These are phyloP conservation scores for Mechanitis mazaeus DNA, from an alignment of 2,888 invertebrate species.

Conservation along the genomic window DNA sequence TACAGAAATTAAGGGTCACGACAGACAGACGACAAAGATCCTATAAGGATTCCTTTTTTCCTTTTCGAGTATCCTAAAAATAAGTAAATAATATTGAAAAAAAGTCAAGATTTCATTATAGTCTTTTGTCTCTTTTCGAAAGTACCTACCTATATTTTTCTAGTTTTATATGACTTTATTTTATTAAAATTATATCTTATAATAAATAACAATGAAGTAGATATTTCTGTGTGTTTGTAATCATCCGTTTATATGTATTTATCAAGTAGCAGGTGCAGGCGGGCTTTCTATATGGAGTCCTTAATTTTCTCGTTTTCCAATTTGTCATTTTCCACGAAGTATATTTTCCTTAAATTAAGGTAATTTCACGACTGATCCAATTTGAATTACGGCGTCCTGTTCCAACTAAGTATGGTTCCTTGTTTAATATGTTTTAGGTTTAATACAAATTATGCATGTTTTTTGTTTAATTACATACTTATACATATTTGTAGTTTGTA, in stretches of 20 bases:
- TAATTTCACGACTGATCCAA: slow-evolving; percentile 1
- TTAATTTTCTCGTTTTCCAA: slow-evolving; percentile 5
- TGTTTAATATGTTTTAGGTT: not conserved
- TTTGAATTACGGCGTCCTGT: not conserved
- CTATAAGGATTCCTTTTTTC: no score
- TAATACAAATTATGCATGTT: not conserved
- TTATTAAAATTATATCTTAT: not conserved
- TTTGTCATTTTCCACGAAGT: slow-evolving; percentile 4
- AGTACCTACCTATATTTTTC: no score
- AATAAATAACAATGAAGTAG: not conserved
- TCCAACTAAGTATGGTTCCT: not conserved
- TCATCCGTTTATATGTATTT: not conserved
- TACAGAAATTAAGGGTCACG: no score
- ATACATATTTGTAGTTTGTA: no score
- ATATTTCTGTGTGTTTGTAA: not conserved
- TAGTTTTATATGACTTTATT: not conserved
- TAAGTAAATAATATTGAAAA: no score
- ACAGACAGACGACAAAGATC: no score
- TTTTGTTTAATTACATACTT: not conserved
- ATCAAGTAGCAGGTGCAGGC: not conserved
- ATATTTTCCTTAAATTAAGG: slow-evolving; percentile 3
- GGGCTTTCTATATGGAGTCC: not conserved
- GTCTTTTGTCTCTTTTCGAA: no score
- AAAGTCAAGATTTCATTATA: no score
- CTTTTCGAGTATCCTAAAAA: no score